Evolutionary conservation across 1,140 invertebrate genomes (phyloP).

Genomic region (Sminthurides bifidus): DNA sequence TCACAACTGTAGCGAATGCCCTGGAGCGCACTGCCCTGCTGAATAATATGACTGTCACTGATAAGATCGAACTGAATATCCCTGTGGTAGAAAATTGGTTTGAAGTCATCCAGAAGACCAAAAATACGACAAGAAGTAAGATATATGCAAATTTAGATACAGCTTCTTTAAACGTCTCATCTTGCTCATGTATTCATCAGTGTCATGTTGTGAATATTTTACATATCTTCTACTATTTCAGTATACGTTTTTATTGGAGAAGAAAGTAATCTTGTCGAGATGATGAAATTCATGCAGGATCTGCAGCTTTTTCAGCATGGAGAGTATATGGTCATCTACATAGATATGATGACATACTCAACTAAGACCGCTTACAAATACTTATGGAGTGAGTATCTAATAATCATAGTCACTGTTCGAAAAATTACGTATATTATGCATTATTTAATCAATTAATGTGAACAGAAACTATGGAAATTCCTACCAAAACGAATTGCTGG

Average conservation of each 20-base stretch:
- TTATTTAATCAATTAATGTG: background rate
- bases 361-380: conserved; percentile 65
- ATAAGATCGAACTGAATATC: conserved; percentile 48
- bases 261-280: conserved; percentile 62
- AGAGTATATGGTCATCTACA: conserved; percentile 88
- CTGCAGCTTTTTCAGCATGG: conserved; percentile 73
- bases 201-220: background rate
- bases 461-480: conserved; percentile 4
- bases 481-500: conserved; percentile 8
- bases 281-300: conserved; percentile 72
- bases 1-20: conserved; percentile 62
- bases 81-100: conserved; percentile 74
- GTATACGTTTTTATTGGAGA: conserved; percentile 87
- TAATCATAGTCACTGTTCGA: background rate
- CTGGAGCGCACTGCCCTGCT: conserved; percentile 55
- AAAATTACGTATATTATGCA: background rate
- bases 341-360: conserved; percentile 77
- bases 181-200: no score
- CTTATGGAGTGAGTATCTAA: conserved; percentile 61
- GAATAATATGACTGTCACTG: conserved; percentile 69
- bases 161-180: no score
- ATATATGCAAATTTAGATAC: background rate
- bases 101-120: conserved; percentile 73
- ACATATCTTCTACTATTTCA: conserved; percentile 37
- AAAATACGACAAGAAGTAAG: conserved; percentile 76